Percentiles rank a stretch among this genome's conserved stretches.
Evolutionary conservation across 2,113 vertebrate genomes (phyloP).

Genomic region (Engystomops pustulosus): DNA sequence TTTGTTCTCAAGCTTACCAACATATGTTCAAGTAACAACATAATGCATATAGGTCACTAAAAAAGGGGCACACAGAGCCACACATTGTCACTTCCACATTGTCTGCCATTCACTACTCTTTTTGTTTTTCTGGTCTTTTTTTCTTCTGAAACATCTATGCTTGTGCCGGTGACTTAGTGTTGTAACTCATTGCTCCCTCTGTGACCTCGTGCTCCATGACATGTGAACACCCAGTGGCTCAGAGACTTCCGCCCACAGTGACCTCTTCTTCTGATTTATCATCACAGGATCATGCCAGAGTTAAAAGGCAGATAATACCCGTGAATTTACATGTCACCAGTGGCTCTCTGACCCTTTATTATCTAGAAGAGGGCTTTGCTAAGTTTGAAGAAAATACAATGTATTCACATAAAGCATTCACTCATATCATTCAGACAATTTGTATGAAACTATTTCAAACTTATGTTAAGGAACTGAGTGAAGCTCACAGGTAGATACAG

Average conservation of each 20-base stretch:
- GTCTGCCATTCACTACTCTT: neutral
- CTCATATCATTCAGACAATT: neutral
- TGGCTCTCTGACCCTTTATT: neutral
- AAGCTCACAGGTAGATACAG: too few relatives aligned
- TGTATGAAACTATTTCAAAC: neutral
- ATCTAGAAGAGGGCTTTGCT: neutral
- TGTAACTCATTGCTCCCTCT: slow-evolving; percentile 31
- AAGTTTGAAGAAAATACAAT: neutral
- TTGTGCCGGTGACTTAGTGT: neutral
- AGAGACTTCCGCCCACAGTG: slow-evolving; percentile 7
- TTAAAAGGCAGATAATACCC: slow-evolving; percentile 16
- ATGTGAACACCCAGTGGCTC: slow-evolving; percentile 8
- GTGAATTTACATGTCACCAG: neutral
- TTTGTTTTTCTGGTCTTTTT: slow-evolving; percentile 6
- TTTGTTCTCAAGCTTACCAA: neutral
- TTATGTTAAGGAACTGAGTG: too few relatives aligned
- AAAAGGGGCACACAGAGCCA: neutral
- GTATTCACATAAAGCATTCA: neutral
- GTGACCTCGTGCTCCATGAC: slow-evolving; percentile 14
- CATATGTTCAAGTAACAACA: neutral
- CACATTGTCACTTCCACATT: neutral
- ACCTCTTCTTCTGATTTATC: slow-evolving; percentile 23
- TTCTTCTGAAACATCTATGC: neutral
- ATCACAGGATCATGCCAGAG: slow-evolving; percentile 28
- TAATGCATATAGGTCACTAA: neutral